Base-by-base conservation (phyloP, 2,888 invertebrate genomes). In the Oxyteleia sp. region DNA sequence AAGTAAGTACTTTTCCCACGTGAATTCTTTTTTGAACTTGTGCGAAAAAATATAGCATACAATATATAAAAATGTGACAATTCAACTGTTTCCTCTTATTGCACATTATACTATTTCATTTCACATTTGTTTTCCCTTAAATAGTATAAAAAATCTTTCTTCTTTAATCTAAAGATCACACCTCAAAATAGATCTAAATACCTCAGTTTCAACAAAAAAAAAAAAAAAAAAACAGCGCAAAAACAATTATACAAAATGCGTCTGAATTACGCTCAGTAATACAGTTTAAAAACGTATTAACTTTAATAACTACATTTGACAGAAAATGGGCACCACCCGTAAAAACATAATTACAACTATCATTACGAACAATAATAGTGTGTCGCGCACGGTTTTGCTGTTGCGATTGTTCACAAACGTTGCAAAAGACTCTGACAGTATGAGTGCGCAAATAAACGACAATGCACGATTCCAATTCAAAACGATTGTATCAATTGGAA, bases 381-480 rank as follows among this genome's bases (percentile, higher is more conserved):
- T 51, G 43, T 49, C 4, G 20, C 45, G 23, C 32, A 15, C 45
- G 43, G 64, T 47, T 64, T 57, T 38, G 38, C 38, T 47, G 41
- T 53, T 35, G 47, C 41, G 71, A 71, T 72, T 72, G 72, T 72
- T 66, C 51, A 80, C 57, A 66, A 80, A 72, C 59, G 66, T 68
- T 49, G 61, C 59, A 68, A 69, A 69, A 63, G 68, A 18, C 66
- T 64, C 68, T 68, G 69, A 81, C 74, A 81, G 74, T 74, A 69
- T 69, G 74, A 74, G 74, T 74, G 69, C 68, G 68, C 74, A 81
- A 81, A 74, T 81, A 68, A 68, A 53, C 69, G 68, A 74, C 72
- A 68, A 61, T 80, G 59, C 72, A 66, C 43, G 72, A n/a, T n/a
- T n/a, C n/a, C 61, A 53, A 51, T 45, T 59, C 66, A 47, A 63